Base-by-base conservation (phyloP, 2,113 vertebrate species). In the Cynocephalus volans region DNA sequence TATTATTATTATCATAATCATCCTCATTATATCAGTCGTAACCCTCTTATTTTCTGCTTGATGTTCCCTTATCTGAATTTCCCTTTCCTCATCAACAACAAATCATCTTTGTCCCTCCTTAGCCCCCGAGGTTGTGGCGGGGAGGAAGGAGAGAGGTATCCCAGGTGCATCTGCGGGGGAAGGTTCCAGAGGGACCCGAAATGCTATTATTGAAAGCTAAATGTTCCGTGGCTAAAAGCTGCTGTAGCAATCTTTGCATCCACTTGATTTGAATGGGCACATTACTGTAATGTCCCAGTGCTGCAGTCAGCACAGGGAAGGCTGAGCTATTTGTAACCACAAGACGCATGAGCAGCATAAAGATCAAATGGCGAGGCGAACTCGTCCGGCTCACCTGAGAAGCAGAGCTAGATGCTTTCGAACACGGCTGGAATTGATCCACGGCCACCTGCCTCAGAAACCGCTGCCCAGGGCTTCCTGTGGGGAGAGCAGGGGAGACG, bases 131-230 rank as follows among this genome's bases (percentile, higher is more conserved):
- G 72, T 14, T 81, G 72, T 36, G 14, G 52, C 58, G 23, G 54
- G n/a, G 9, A 48, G 65, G 62, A 81, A 83, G 73, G 90, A 86
- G 54, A 80, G 36, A 4, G 8, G 2, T 54, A 85, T 72, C 95
- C 92, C 97, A 96, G 97, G 82, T 97, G 87, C 96, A 60, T 84
- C 67, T 80, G 89, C 1, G 0, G 70, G 81, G 82, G 54, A 93
- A 97, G 90, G 91, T 88, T 95, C 97, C 96, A 28, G 93, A 92
- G 96, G 93, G 96, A 97, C 96, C 92, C 70, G 1, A 76, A 97
- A 96, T 19, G 83, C 95, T 96, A 97, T 98, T 97, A 96, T 83
- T 88, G 97, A 97, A 96, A 72, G 93, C 97, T 97, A 97, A 98
- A 96, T 97, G 96, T 98, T 97, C 93, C 93, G 36, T 96, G 96